Percentiles rank a stretch among this genome's conserved stretches.
phyloP scores from a whole-genome alignment of 35 echinoderm and acorn worm species.

The Holothuria glaberrima region DNA sequence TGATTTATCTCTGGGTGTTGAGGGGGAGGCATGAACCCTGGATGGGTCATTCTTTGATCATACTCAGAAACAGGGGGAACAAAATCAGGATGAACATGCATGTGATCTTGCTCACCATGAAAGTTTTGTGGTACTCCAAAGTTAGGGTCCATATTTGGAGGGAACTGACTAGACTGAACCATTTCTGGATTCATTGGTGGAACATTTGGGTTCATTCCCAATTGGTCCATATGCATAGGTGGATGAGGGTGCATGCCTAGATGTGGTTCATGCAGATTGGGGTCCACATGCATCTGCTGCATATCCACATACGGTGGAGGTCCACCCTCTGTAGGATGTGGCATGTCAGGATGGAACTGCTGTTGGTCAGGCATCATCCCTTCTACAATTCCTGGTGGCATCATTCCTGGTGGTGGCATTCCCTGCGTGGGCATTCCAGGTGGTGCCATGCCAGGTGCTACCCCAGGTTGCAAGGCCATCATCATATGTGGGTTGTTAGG shows the following conservation, averaged over 20 bases:
- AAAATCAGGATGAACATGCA: constrained; percentile 32
- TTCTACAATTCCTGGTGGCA: background rate
- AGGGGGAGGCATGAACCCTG: constrained; percentile 17
- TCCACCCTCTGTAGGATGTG: background rate
- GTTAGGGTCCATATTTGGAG: constrained; percentile 49
- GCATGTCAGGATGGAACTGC: constrained; percentile 43
- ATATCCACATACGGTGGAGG: constrained; percentile 26
- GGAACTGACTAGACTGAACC: constrained; percentile 40
- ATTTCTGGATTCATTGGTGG: constrained; percentile 37
- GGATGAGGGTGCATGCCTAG: background rate
- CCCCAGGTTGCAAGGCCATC: background rate
- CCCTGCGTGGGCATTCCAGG: background rate
- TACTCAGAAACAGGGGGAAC: background rate
- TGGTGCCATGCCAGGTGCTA: background rate
- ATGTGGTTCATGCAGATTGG: constrained; percentile 1
- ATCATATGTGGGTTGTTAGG: background rate
- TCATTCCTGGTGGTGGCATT: background rate
- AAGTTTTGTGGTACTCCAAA: constrained; percentile 24
- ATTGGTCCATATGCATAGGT: background rate
- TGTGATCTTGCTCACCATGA: background rate
- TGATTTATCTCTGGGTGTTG: background rate
- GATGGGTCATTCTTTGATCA: constrained; percentile 40
- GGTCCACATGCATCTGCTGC: constrained; percentile 59
- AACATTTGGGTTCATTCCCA: background rate
- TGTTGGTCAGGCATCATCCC: background rate